Base-by-base conservation (phyloP, 2,797 vertebrate genomes). In the Sciaenops ocellatus region DNA sequence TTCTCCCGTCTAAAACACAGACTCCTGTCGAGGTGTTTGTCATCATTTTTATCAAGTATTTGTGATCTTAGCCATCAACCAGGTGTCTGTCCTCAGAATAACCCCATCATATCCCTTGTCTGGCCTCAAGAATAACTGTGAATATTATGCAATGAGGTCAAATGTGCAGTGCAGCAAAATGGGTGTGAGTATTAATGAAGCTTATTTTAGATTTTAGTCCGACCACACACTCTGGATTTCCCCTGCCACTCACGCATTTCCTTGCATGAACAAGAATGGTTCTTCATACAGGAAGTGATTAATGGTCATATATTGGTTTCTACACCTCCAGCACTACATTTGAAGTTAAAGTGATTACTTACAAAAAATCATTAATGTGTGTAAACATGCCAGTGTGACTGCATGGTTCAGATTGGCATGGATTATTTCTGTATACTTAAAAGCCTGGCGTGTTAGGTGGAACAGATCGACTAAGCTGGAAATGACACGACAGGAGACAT, bases 401-500 rank as follows among this genome's bases (percentile, higher is more conserved):
- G 85, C 71, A 80, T 28, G 69, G 54, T 73, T 86, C 59, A 63
- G 80, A 86, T 57, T 79, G 75, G 75, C 68, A 66, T 46, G 61
- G 87, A 85, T 90, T 85, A 89, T 85, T 87, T 73, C 69, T 62
- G 63, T 61, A 44, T 65, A 73, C 64, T 85, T 82, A 78, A 91
- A 88, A 90, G 73, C 77, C 69, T 44, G 54, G 76, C 12, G 57
- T 52, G 60, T 78, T 66, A 56, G 79, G 80, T 83, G 74, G 85
- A 91, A 89, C 85, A 65, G 85, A 91, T 91, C 54, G 56, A 77
- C 87, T 87, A 82, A 85, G 87, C 83, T 90, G 75, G 67, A 87
- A 93, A 86, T 85, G 87, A 90, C 88, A 88, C 74, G 71, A 78
- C 81, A 80, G 86, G 75, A 87, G 87, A 85, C 80, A 48, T 91